Conservation (phyloP, 2,797 vertebrate species). For the Schizopygopsis malacanthus region DNA sequence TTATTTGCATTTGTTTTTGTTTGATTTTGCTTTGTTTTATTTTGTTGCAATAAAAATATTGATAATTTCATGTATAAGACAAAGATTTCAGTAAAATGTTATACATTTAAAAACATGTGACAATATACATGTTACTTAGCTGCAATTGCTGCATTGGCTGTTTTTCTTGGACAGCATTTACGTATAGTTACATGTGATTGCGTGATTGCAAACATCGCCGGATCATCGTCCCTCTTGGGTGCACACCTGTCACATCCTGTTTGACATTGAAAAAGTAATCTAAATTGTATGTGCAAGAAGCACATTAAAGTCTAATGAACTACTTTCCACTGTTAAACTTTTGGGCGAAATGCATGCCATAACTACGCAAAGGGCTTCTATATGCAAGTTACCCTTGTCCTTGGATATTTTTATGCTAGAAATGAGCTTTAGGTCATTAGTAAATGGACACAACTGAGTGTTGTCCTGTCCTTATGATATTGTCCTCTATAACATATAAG, state of each 20-base stretch:
- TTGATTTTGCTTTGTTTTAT: not conserved
- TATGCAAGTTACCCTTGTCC: not conserved
- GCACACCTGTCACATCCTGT: constrained; percentile 35
- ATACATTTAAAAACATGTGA: not conserved
- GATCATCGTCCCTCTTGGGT: not conserved
- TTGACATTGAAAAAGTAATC: constrained; percentile 12
- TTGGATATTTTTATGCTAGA: not conserved
- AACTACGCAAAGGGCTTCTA: not conserved
- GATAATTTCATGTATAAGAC: not conserved
- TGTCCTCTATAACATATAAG: not conserved
- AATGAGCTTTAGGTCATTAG: not conserved
- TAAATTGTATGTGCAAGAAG: constrained; percentile 32
- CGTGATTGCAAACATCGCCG: constrained; percentile 36
- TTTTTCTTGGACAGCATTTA: constrained; percentile 20
- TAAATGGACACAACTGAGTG: not conserved
- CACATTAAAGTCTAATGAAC: constrained; percentile 38
- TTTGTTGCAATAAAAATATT: not conserved
- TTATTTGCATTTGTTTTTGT: not conserved
- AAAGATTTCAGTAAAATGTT: not conserved
- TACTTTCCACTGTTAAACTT: not conserved
- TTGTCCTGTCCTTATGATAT: not conserved
- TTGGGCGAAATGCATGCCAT: not conserved
- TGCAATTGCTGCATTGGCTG: not conserved
- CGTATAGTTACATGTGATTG: not conserved
- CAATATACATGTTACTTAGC: not conserved